Conservation (phyloP, 2,113 vertebrate genomes). For the Megaleporinus macrocephalus region DNA sequence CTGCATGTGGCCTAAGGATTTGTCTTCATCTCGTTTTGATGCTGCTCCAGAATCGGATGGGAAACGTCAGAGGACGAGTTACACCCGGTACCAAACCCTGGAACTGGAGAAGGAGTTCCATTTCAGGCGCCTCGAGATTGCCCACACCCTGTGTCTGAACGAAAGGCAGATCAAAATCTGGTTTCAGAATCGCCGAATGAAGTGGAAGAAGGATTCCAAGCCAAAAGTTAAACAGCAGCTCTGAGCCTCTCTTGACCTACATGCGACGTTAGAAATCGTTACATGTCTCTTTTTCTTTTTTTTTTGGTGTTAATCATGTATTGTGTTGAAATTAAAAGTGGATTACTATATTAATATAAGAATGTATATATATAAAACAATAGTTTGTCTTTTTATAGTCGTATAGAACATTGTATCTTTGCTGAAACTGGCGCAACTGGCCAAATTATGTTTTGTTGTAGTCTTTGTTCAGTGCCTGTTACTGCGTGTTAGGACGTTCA, state of each 20-base stretch:
- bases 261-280: not conserved
- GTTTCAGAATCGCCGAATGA: slow-evolving; percentile 89
- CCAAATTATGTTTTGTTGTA: too few species aligned
- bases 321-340: not conserved
- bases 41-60: slow-evolving; percentile 81
- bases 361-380: not conserved
- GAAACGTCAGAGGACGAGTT: slow-evolving; percentile 86
- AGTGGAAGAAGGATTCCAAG: slow-evolving; percentile 90
- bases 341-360: not conserved
- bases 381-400: not conserved
- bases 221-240: slow-evolving; percentile 83
- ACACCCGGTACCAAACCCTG: slow-evolving; percentile 87
- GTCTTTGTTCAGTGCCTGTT: too few species aligned
- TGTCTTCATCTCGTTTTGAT: slow-evolving; percentile 36
- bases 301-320: not conserved
- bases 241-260: slow-evolving; percentile 62
- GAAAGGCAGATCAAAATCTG: slow-evolving; percentile 90
- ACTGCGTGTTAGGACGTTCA: too few species aligned
- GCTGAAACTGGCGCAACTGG: not conserved
- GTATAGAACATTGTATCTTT: not conserved
- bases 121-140: slow-evolving; percentile 88
- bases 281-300: too few species aligned
- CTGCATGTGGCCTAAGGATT: slow-evolving; percentile 2
- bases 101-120: slow-evolving; percentile 88
- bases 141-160: slow-evolving; percentile 86